Evolutionary conservation across 2,113 vertebrate species (phyloP).

Genomic region (Pundamilia nyererei): DNA sequence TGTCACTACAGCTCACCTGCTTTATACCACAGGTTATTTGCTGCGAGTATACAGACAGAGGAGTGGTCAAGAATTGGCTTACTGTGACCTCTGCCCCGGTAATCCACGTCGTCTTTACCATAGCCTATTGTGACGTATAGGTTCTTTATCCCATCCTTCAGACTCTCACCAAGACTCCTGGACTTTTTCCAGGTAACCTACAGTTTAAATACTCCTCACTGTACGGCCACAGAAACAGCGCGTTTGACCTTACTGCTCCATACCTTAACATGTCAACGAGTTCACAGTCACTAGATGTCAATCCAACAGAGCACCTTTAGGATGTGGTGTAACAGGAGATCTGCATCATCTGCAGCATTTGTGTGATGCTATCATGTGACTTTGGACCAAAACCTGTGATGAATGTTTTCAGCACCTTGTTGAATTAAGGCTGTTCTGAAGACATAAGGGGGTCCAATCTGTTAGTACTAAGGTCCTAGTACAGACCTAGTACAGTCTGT

Average conservation of each 20-base stretch:
- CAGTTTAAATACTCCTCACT: background rate
- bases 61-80: constrained; percentile 82
- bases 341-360: background rate
- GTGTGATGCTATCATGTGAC: background rate
- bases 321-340: background rate
- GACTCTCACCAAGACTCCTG: constrained; percentile 82
- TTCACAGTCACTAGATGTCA: background rate
- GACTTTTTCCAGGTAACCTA: constrained; percentile 83
- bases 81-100: constrained; percentile 82
- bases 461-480: constrained; percentile 29
- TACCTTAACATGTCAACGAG: background rate
- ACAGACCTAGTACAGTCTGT: constrained; percentile 76
- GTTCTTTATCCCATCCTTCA: constrained; percentile 71
- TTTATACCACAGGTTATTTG: constrained; percentile 77
- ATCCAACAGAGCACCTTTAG: background rate
- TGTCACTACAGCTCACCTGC: background rate
- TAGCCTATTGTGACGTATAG: constrained; percentile 81
- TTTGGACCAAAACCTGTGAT: background rate
- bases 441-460: background rate
- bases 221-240: background rate
- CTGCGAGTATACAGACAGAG: constrained; percentile 85
- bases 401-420: background rate
- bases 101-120: constrained; percentile 79
- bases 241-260: background rate
- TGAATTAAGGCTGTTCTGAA: background rate